These are phyloP conservation scores for Nebria salina DNA, from an alignment of 2,888 invertebrate genomes.

Conservation along the genomic window DNA sequence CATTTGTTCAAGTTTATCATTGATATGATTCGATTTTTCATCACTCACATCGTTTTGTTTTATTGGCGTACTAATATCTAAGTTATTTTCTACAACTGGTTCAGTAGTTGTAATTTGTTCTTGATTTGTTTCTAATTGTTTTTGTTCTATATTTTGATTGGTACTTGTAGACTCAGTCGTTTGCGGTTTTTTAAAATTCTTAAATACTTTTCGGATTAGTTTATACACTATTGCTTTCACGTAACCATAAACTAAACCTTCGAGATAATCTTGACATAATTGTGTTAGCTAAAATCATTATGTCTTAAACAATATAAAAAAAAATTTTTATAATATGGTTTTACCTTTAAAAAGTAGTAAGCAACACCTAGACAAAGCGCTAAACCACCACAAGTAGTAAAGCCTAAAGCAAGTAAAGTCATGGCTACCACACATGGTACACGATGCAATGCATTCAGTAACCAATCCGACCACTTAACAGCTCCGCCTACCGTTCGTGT, in stretches of 20 bases:
- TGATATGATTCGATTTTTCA: slow-evolving; percentile 11
- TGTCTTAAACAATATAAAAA: too few relatives aligned
- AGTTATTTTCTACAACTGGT: too few relatives aligned
- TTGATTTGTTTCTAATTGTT: slow-evolving; percentile 44
- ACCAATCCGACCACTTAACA: slow-evolving; percentile 68
- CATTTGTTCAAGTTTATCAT: slow-evolving; percentile 28
- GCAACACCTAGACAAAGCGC: slow-evolving; percentile 72
- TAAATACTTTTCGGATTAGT: slow-evolving; percentile 52
- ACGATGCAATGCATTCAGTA: slow-evolving; percentile 73
- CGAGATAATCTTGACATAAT: slow-evolving; percentile 80
- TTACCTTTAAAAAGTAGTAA: slow-evolving; percentile 76
- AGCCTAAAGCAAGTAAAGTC: slow-evolving; percentile 70
- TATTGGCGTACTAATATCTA: not conserved
- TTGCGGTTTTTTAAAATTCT: slow-evolving; percentile 56
- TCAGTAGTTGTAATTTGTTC: slow-evolving; percentile 32
- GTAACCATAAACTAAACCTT: slow-evolving; percentile 68
- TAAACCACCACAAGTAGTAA: slow-evolving; percentile 78
- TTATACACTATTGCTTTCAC: slow-evolving; percentile 58
- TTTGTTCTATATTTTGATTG: slow-evolving; percentile 44
- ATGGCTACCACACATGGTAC: slow-evolving; percentile 75
- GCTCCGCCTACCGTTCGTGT: slow-evolving; percentile 64
- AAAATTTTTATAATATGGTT: slow-evolving; percentile 10
- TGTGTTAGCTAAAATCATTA: slow-evolving; percentile 70
- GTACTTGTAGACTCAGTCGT: slow-evolving; percentile 51
- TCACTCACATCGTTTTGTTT: slow-evolving; percentile 24